These are phyloP conservation scores for Sterna hirundo DNA, from an alignment of 2,113 vertebrate genomes.

Conservation along the genomic window DNA sequence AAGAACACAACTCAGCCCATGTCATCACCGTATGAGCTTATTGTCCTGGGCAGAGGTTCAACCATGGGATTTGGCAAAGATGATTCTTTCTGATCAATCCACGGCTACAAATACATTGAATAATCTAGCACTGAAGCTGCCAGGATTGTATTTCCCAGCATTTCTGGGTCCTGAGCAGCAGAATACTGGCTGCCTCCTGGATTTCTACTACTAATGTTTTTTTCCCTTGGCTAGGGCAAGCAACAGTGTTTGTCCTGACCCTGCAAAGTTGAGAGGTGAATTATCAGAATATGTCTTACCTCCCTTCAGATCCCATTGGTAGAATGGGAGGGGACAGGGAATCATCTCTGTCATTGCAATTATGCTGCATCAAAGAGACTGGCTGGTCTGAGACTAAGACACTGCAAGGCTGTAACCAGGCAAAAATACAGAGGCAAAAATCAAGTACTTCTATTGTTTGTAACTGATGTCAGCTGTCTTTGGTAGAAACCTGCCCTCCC, in stretches of 20 bases:
- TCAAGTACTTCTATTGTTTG: not conserved
- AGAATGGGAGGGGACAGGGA: not conserved
- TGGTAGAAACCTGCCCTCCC: not conserved
- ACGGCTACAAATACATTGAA: not conserved
- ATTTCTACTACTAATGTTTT: not conserved
- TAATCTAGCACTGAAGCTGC: not conserved
- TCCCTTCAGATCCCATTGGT: not conserved
- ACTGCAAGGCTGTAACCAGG: not conserved
- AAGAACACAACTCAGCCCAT: not conserved
- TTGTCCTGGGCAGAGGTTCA: constrained; percentile 19
- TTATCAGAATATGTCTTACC: not conserved
- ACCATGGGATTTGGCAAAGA: not conserved
- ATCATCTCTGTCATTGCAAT: not conserved
- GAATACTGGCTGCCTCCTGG: not conserved
- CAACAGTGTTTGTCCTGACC: not conserved
- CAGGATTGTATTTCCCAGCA: not conserved
- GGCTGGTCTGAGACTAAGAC: not conserved
- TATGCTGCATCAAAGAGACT: not conserved
- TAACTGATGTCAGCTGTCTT: not conserved
- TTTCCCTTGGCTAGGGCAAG: not conserved
- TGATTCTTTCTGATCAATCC: constrained; percentile 1
- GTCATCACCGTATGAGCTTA: not conserved
- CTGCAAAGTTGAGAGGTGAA: not conserved
- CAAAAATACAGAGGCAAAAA: not conserved
- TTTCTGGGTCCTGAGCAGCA: not conserved